Conservation (phyloP, 2,113 vertebrate species). For the Podocnemis expansa region DNA sequence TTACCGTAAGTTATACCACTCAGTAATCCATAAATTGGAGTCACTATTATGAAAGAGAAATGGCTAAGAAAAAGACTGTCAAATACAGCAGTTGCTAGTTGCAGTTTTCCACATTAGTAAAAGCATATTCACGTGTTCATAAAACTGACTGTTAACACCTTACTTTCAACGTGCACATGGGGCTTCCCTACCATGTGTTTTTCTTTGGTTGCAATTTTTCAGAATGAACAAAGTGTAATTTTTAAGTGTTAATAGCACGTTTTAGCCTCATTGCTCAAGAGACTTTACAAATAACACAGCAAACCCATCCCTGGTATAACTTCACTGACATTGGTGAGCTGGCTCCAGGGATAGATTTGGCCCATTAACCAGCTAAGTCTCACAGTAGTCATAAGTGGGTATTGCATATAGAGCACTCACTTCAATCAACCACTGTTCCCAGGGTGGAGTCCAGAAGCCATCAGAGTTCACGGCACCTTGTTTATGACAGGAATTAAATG, state of each 20-base stretch:
- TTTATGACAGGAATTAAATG: not conserved
- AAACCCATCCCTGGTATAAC: not conserved
- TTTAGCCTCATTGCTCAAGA: not conserved
- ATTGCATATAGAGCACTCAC: not conserved
- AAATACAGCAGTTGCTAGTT: not conserved
- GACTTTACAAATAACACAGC: not conserved
- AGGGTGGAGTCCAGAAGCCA: accelerated
- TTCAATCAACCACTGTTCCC: not conserved
- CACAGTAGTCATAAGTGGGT: not conserved
- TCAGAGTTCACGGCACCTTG: not conserved
- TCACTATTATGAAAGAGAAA: not conserved
- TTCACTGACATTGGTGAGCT: not conserved
- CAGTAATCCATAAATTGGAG: not conserved
- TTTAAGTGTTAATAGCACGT: not conserved
- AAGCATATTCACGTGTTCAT: not conserved
- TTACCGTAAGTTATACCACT: not conserved
- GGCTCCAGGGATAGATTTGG: not conserved
- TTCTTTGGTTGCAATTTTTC: not conserved
- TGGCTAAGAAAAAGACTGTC: not conserved
- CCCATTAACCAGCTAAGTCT: not conserved
- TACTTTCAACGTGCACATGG: not conserved
- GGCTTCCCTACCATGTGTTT: not conserved
- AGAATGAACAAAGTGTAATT: not conserved
- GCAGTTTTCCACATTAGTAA: not conserved
- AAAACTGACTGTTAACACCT: not conserved